phyloP scores from a whole-genome alignment of 2,113 vertebrate genomes.

The Malurus cyaneus region DNA sequence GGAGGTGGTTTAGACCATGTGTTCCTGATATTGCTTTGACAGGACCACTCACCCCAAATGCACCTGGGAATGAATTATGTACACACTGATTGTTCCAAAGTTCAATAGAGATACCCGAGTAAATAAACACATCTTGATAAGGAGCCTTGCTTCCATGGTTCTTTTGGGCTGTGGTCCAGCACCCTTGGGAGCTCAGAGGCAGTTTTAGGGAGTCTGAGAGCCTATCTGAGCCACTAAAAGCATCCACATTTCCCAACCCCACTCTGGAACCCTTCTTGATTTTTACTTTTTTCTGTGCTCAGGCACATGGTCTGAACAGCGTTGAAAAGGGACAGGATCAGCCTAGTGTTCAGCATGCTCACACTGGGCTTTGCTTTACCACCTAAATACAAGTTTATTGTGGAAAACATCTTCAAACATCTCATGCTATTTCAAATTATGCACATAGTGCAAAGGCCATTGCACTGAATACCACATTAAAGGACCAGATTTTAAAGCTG shows the following conservation, averaged over 20 bases:
- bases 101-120: background rate
- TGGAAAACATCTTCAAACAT: background rate
- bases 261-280: background rate
- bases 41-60: background rate
- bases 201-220: background rate
- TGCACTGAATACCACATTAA: background rate
- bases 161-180: background rate
- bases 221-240: background rate
- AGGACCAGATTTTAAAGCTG: background rate
- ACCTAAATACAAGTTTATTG: background rate
- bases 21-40: background rate
- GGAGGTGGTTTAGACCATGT: background rate
- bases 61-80: background rate
- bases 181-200: background rate
- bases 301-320: background rate
- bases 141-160: background rate
- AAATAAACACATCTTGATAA: background rate
- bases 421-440: background rate
- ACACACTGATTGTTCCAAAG: background rate
- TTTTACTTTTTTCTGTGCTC: background rate
- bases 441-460: background rate
- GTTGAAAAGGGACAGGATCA: background rate
- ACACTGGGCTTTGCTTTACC: background rate
- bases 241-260: background rate
- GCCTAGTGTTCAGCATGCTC: background rate